Evolutionary conservation across 2,113 vertebrate species (phyloP), one percentile per base, ranked within the genome.

Genomic region (Periophthalmodon schlosseri): DNA sequence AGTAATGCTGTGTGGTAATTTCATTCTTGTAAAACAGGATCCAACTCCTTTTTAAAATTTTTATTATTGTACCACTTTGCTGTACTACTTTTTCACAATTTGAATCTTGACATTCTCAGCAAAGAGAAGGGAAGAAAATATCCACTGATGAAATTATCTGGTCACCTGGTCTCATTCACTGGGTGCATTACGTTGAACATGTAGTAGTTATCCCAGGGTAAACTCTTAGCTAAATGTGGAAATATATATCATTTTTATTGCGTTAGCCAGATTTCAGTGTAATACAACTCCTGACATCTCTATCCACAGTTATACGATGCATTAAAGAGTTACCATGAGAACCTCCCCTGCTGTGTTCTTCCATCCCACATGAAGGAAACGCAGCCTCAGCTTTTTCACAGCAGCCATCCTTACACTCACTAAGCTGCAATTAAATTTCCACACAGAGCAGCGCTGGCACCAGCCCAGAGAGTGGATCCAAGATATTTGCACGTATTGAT

Each of bases 401-500:
- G 57, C 76, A 74, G 76, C 72, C 36, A 66, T 68, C 73, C 54
- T 66, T 15, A 44, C 23, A 80, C 74, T 73, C 74, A 75, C 70
- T 65, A 18, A 88, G 69, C 65, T 74, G 80, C 72, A 80, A 78
- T 84, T 83, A 69, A 67, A 69, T 86, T 77, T 84, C 83, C 66
- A 74, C 83, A 86, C 47, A 74, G 76, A 81, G 50, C 57, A 15
- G 73, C 11, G 20, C 74, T 74, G 77, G 60, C 34, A 70, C 54
- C 80, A 88, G 78, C 60, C 75, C 70, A 78, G 63, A 64, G 71
- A 72, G 65, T 46, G 52, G 83, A 91, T 91, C 84, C 72, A 86
- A 87, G 75, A 77, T 84, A 89, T 89, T 92, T 88, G 89, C 78
- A 73, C 69, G 70, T 60, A 94, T 87, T 89, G 91, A 94, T 89